These are phyloP conservation scores for Myrmecobius fasciatus DNA, from an alignment of 2,113 vertebrate species.

Conservation along the genomic window DNA sequence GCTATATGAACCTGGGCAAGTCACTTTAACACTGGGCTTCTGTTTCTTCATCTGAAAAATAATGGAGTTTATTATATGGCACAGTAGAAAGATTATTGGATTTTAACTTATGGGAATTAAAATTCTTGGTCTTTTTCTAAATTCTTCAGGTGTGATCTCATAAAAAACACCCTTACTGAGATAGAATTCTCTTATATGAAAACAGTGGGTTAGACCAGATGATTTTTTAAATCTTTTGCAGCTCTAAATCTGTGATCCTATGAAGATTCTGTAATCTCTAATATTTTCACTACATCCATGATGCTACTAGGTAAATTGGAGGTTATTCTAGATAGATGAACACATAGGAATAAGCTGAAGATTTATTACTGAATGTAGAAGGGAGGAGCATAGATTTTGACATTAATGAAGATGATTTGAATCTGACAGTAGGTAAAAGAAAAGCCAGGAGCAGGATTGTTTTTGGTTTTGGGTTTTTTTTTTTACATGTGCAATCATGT, in stretches of 20 bases:
- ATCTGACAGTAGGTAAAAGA: neutral
- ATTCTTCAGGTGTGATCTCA: neutral
- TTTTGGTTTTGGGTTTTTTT: too few species aligned
- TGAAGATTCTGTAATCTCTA: neutral
- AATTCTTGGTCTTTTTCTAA: neutral
- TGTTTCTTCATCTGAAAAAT: neutral
- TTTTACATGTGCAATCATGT: too few species aligned
- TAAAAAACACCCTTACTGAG: neutral
- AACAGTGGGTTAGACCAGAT: neutral
- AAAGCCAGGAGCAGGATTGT: neutral
- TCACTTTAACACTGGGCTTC: neutral
- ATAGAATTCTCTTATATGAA: neutral
- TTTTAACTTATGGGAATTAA: neutral
- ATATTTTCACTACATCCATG: neutral
- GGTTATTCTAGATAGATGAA: constrained; percentile 5
- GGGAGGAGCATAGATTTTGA: neutral
- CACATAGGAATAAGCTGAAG: neutral
- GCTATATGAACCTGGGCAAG: neutral
- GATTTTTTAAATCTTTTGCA: neutral
- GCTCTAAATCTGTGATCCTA: neutral
- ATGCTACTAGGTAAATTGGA: constrained; percentile 19
- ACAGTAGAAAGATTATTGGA: neutral
- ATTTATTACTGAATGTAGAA: neutral
- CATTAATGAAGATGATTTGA: neutral
- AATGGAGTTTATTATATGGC: neutral